These are phyloP conservation scores for Oscheius sp. DNA, from an alignment of 1,140 invertebrate species.

Conservation along the genomic window DNA sequence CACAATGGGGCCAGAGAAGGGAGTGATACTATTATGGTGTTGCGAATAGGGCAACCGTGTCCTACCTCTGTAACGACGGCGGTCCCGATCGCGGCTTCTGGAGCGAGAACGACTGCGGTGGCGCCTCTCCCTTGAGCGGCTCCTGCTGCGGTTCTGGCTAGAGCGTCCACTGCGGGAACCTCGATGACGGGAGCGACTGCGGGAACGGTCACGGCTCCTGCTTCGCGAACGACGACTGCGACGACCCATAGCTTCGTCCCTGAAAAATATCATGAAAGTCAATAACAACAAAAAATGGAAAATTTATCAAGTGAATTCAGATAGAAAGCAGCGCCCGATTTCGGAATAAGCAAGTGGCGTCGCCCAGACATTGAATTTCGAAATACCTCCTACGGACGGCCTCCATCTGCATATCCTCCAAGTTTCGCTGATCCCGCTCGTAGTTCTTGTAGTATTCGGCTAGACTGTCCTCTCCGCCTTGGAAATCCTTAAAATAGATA, in stretches of 20 bases:
- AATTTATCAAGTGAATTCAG: background rate
- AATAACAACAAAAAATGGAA: background rate
- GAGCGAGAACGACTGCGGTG: constrained; percentile 14
- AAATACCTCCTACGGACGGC: background rate
- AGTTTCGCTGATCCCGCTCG: background rate
- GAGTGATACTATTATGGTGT: background rate
- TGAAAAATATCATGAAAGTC: background rate
- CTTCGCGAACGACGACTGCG: background rate
- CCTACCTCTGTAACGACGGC: no score
- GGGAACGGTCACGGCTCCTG: background rate
- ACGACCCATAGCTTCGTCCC: background rate
- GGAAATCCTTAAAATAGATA: no score
- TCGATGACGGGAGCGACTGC: background rate
- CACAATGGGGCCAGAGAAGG: background rate
- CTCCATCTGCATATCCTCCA: background rate
- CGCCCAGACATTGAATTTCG: background rate
- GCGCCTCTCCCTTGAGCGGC: background rate
- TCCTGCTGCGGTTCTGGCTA: background rate
- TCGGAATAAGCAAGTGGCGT: background rate
- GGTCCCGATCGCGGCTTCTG: constrained; percentile 7
- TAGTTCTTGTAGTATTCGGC: constrained; percentile 1
- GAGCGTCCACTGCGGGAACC: background rate
- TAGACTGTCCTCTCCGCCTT: background rate
- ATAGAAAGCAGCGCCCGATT: background rate
- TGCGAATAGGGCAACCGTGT: no score